Conservation (phyloP, 2,797 vertebrate genomes). For the Furcifer pardalis region DNA sequence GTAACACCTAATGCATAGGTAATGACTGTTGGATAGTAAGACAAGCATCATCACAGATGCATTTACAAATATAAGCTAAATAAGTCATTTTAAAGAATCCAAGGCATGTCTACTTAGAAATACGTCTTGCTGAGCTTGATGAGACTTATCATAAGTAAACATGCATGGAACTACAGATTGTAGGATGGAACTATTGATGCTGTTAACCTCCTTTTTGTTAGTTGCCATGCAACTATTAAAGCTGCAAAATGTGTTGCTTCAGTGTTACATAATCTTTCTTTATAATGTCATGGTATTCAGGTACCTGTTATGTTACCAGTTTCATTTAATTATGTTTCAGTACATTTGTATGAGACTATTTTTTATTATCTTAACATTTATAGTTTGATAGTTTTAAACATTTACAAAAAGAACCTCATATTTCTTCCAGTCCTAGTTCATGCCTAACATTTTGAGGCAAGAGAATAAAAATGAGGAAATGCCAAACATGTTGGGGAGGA, state of each 20-base stretch:
- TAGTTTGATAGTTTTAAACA: not conserved
- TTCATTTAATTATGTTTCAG: not conserved
- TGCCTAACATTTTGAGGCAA: constrained; percentile 2
- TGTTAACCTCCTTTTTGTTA: not conserved
- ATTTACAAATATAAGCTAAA: not conserved
- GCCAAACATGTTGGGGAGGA: not conserved
- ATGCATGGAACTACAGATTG: not conserved
- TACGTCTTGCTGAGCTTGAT: not conserved
- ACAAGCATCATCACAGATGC: not conserved
- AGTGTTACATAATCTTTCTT: not conserved
- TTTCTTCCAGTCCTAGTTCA: not conserved
- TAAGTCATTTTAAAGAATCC: not conserved
- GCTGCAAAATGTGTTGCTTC: not conserved
- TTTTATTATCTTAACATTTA: not conserved
- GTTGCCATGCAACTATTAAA: not conserved
- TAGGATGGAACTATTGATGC: too few relatives aligned
- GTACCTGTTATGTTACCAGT: not conserved
- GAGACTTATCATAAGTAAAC: not conserved
- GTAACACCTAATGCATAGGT: not conserved
- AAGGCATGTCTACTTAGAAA: not conserved
- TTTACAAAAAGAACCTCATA: not conserved
- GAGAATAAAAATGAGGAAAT: constrained; percentile 13
- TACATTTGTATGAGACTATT: not conserved
- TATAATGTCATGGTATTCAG: not conserved
- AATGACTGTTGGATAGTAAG: not conserved